Percentiles rank a stretch among this genome's conserved stretches.
Evolutionary conservation across 2,113 vertebrate genomes (phyloP).

Genomic region (Channa argus): DNA sequence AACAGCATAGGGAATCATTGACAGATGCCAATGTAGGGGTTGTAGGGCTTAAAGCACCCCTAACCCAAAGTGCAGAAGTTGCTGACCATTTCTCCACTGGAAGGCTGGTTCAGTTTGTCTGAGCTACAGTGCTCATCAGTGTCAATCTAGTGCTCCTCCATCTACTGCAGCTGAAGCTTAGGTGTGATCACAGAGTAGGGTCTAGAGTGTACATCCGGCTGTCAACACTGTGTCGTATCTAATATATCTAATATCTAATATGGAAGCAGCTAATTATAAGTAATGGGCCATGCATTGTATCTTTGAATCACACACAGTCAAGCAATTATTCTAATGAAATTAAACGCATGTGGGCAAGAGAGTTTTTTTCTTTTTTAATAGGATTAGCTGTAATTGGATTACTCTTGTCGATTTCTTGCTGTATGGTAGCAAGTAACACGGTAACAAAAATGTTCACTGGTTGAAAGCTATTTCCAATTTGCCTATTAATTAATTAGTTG

Average conservation of each 20-base stretch:
- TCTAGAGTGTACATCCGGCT: not conserved
- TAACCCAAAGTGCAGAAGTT: not conserved
- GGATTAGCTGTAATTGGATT: not conserved
- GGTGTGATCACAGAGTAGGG: slow-evolving; percentile 22
- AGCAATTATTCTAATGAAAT: not conserved
- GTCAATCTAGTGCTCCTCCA: not conserved
- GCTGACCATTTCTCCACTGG: not conserved
- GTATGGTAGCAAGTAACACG: too few relatives aligned
- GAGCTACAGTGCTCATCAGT: not conserved
- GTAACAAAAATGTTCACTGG: too few relatives aligned
- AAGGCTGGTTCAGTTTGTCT: slow-evolving; percentile 6
- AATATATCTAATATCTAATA: not conserved
- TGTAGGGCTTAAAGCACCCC: not conserved
- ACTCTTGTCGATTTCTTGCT: not conserved
- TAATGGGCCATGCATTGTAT: not conserved
- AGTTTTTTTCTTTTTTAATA: not conserved
- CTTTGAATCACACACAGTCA: not conserved
- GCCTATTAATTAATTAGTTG: too few relatives aligned
- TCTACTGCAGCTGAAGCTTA: not conserved
- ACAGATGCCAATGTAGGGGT: not conserved
- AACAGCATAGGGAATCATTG: slow-evolving; percentile 37
- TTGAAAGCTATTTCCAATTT: too few relatives aligned
- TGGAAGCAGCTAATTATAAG: not conserved
- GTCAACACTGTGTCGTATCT: not conserved
- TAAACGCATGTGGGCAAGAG: not conserved